Evolutionary conservation across 2,888 invertebrate species (phyloP), one percentile per base, ranked within the genome.

Genomic region (Argynnis bischoffii): DNA sequence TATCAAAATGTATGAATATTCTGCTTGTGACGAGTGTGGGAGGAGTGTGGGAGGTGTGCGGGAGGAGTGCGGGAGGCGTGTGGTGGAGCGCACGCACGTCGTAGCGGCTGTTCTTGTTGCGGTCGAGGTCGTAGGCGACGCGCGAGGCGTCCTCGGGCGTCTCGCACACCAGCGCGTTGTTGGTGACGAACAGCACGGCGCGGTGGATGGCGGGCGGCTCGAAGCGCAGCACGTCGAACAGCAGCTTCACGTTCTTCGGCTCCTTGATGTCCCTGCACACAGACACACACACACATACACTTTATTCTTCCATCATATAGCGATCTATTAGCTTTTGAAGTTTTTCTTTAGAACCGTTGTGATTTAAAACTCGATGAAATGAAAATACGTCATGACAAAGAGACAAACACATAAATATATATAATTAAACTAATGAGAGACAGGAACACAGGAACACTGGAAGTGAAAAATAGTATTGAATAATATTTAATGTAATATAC

Each of bases 111-210:
- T 95, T 94, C 87, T 95, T 95, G 81, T 78, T 89, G 69, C 93
- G 81, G 81, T 97, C 97, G 76, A 97, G 95, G 89, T 98, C 98
- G 86, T 98, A 98, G 26, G 99, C 99, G 53, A 99, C 98, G 84
- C 97, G 95, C 89, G 98, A 97, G 0, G 99, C 99, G 93, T 99
- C 99, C 88, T 99, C 99, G 0, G 99, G 98, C 2, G 98, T 97
- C 93, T 99, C 99, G 92, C 99, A 99, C n/a, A 99, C 99, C 21
- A 99, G 94, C 59, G 99, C 98, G 92, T 99, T 99, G 84, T 99
- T 99, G 73, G 99, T 99, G 48, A 99, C 99, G 92, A 99, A 99
- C 76, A 99, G 95, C 64, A 99, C 97, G 0, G 99, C 99, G 78
- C 98, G 96, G 83, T 98, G 97, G 79, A 99, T 98, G 79, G 97